These are phyloP conservation scores for Agrypnia vestita DNA, from an alignment of 1,140 invertebrate species.

Conservation along the genomic window DNA sequence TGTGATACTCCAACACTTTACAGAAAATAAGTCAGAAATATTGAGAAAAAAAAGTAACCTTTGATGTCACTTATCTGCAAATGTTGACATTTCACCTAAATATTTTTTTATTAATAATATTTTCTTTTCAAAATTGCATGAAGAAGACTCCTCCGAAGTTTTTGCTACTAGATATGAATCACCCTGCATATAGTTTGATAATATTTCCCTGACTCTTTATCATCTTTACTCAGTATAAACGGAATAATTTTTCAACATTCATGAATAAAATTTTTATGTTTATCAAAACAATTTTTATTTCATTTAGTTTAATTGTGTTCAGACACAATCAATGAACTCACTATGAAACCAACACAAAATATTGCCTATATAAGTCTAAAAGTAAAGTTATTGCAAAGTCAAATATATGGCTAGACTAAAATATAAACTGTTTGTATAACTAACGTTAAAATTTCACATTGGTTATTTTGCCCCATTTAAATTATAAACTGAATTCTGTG, in stretches of 20 bases:
- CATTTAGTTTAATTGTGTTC: not conserved
- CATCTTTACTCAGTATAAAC: not conserved
- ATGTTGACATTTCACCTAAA: too few species aligned
- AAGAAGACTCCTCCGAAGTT: too few species aligned
- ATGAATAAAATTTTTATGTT: slow-evolving; percentile 3
- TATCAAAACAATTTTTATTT: not conserved
- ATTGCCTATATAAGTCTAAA: too few species aligned
- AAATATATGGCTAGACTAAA: slow-evolving; percentile 8
- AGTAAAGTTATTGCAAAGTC: not conserved
- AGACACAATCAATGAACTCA: slow-evolving; percentile 16
- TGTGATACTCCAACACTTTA: too few species aligned
- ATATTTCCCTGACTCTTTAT: not conserved
- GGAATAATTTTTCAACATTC: slow-evolving; percentile 22
- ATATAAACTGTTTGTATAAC: slow-evolving; percentile 9
- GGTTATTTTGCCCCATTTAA: slow-evolving; percentile 16
- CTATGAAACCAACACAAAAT: not conserved
- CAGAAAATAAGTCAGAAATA: too few species aligned
- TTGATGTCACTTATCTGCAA: too few species aligned
- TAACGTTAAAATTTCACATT: slow-evolving; percentile 17
- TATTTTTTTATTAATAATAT: too few species aligned
- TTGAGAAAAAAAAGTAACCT: too few species aligned
- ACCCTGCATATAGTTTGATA: too few species aligned
- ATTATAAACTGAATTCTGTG: slow-evolving; percentile 53
- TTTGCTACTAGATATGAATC: too few species aligned
- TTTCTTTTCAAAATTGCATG: too few species aligned